Evolutionary conservation across 2,113 vertebrate genomes (phyloP), one percentile per base, ranked within the genome.

Genomic region (Salvelinus alpinus): DNA sequence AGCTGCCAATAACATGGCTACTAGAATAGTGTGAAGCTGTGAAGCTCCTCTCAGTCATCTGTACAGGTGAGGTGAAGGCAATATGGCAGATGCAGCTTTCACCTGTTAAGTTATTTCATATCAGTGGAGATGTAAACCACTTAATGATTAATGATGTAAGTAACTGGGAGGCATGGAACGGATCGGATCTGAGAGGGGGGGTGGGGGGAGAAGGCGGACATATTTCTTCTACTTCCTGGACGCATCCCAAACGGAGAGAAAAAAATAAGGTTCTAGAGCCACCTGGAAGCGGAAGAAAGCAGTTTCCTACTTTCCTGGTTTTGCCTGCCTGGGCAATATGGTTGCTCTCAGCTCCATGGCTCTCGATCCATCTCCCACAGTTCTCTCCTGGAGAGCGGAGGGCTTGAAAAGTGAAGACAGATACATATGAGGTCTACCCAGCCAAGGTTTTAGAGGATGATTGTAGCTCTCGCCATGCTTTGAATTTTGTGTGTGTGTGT

Each of bases 231-330:
- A 44, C 91, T 93, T 44, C 38, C 8, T 11, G 38, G 38, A 93
- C 85, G 65, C 84, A 85, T 90, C 92, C 90, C 92, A 93, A 90
- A 85, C 82, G 88, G 78, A 71, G 82, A 84, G 70, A 81, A 51
- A 44, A 44, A 44, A 34, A 34, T 47, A 77, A 83, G 80, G 79
- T 86, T 88, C 14, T 9, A 82, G 81, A 68, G 74, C 83, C 77
- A 87, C 89, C 90, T 95, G 93, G 92, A 94, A 91, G 86, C 85
- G 78, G 86, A 92, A 95, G 90, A 94, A 96, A 94, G 91, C 79
- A 91, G 87, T 89, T 89, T 88, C 83, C 86, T 86, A 91, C 9
- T 22, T 24, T 22, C 31, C 64, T 87, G 78, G 85, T 92, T 84
- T 77, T 87, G 84, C 77, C 79, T 87, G 78, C 75, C 79, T 87